Conservation (phyloP, 2,888 invertebrate genomes). For the Scaptomyza flava region DNA sequence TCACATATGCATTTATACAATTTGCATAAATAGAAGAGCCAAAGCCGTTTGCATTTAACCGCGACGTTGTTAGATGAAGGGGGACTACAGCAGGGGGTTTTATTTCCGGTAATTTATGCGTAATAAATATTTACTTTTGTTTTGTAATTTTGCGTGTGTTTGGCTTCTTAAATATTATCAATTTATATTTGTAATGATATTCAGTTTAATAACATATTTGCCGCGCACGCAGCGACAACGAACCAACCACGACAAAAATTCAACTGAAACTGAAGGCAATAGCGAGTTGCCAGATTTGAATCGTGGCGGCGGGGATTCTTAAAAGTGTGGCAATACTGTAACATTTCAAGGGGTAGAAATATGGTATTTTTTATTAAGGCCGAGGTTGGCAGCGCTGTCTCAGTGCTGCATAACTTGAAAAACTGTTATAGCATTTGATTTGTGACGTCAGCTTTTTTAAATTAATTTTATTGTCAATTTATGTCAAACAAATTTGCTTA, state of each 20-base stretch:
- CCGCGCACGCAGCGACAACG: constrained; percentile 59
- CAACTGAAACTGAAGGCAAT: constrained; percentile 59
- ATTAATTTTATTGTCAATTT: no score
- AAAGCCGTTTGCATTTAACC: constrained; percentile 46
- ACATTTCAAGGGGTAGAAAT: not conserved
- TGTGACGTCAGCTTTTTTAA: constrained; percentile 10
- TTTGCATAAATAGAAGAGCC: constrained; percentile 63
- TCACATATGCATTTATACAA: constrained; percentile 49
- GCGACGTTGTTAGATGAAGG: constrained; percentile 29
- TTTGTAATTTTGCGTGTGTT: constrained; percentile 45
- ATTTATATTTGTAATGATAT: constrained; percentile 53
- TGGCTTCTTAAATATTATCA: constrained; percentile 59
- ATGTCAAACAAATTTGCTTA: no score
- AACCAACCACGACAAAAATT: constrained; percentile 58
- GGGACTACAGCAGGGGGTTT: constrained; percentile 15
- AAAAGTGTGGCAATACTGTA: constrained; percentile 26
- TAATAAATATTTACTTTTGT: constrained; percentile 19
- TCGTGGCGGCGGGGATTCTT: constrained; percentile 26
- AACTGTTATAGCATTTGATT: not conserved
- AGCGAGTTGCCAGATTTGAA: constrained; percentile 55
- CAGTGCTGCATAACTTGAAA: constrained; percentile 13
- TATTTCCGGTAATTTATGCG: constrained; percentile 31
- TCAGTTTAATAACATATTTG: constrained; percentile 54
- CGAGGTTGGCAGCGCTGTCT: constrained; percentile 10
- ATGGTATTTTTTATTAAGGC: not conserved